Percentiles rank a stretch among this genome's conserved stretches.
Conservation (phyloP, 1,140 invertebrate species). For the Tribolium madens region DNA sequence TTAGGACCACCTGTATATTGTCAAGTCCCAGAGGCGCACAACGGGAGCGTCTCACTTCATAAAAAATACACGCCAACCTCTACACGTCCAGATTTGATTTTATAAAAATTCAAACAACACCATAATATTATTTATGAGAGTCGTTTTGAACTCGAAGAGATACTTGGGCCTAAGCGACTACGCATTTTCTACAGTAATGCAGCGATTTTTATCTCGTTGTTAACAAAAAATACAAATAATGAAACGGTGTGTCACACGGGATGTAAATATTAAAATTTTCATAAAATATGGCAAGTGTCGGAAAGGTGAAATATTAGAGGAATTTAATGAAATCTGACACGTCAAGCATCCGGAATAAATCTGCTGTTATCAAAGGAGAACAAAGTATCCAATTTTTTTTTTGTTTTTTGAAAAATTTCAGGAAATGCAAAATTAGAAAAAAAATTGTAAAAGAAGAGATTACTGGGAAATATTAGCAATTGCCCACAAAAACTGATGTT, state of each 20-base stretch:
- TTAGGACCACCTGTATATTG: too few relatives aligned
- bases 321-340: background rate
- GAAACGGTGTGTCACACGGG: background rate
- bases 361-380: background rate
- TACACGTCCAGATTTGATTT: constrained; percentile 35
- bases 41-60: constrained; percentile 17
- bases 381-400: background rate
- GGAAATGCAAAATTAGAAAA: too few relatives aligned
- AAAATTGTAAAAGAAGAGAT: too few relatives aligned
- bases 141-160: constrained; percentile 4
- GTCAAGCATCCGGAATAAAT: background rate
- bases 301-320: background rate
- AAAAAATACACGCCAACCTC: constrained; percentile 24
- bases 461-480: too few relatives aligned
- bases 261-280: constrained; percentile 16
- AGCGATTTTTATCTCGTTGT: constrained; percentile 20
- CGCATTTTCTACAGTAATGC: constrained; percentile 12
- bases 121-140: constrained; percentile 26
- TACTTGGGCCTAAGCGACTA: constrained; percentile 1
- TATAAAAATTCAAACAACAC: constrained; percentile 31
- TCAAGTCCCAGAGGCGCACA: constrained; percentile 25
- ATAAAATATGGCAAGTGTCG: background rate
- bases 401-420: too few relatives aligned
- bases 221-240: constrained; percentile 20
- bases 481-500: too few relatives aligned